These are phyloP conservation scores for Drosophila athabasca DNA, from an alignment of 1,140 invertebrate genomes.

Conservation along the genomic window DNA sequence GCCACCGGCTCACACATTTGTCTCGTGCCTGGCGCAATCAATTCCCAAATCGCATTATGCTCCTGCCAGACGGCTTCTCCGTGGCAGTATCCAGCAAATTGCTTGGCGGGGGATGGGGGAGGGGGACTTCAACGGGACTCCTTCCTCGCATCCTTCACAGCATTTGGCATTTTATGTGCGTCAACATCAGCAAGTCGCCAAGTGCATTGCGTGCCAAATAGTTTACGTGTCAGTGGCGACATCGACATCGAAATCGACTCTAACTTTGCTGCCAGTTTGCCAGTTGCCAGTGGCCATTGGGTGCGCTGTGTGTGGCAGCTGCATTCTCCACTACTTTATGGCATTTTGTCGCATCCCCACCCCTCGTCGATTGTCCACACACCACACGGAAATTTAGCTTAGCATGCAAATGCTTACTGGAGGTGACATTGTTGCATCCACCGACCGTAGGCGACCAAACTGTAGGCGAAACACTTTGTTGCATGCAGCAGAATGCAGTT, in stretches of 20 bases:
- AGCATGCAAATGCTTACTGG: conserved; percentile 36
- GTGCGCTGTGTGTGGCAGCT: conserved; percentile 7
- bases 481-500: too few species aligned
- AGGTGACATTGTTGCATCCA: neutral
- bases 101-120: conserved; percentile 43
- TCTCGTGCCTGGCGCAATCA: conserved; percentile 72
- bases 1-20: conserved; percentile 48
- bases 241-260: conserved; percentile 8
- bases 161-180: conserved; percentile 77
- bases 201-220: conserved; percentile 79
- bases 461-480: too few species aligned
- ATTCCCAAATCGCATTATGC: conserved; percentile 79
- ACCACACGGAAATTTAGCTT: conserved; percentile 24
- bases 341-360: conserved; percentile 32
- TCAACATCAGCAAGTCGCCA: conserved; percentile 75
- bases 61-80: conserved; percentile 10
- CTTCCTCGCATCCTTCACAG: conserved; percentile 17
- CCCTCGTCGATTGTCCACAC: conserved; percentile 23
- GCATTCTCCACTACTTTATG: conserved; percentile 40
- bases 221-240: conserved; percentile 71
- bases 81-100: conserved; percentile 50
- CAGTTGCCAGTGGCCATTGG: conserved; percentile 17
- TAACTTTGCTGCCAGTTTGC: too few species aligned
- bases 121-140: neutral
- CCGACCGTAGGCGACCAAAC: too few species aligned